Conservation (phyloP, 2,797 vertebrate genomes). For the Syngnathus rostellatus region DNA sequence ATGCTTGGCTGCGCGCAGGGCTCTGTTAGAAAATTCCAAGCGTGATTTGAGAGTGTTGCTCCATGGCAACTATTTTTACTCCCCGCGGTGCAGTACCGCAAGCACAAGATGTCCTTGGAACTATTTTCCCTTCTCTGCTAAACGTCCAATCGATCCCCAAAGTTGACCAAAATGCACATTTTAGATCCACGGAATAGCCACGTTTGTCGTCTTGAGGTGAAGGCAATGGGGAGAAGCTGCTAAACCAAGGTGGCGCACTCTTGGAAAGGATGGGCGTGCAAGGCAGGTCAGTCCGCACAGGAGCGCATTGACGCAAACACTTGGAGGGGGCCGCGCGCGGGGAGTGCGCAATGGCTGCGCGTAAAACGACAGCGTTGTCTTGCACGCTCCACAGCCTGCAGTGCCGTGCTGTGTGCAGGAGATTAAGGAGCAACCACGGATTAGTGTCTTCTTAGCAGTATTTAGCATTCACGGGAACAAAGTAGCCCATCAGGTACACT, state of each 20-base stretch:
- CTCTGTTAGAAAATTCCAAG: constrained; percentile 32
- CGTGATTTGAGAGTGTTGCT: constrained; percentile 15
- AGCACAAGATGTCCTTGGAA: constrained; percentile 25
- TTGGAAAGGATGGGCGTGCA: constrained; percentile 1
- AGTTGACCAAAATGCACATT: background rate
- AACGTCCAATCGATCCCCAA: constrained; percentile 1
- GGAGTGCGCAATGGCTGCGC: constrained; percentile 12
- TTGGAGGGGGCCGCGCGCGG: background rate
- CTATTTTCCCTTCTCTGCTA: constrained; percentile 1
- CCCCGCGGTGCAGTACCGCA: constrained; percentile 16
- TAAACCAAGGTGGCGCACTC: constrained; percentile 37
- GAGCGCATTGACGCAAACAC: constrained; percentile 14
- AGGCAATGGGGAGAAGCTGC: constrained; percentile 25
- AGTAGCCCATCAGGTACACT: constrained; percentile 40
- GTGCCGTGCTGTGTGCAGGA: constrained; percentile 31
- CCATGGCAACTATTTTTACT: constrained; percentile 24
- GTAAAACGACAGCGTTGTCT: constrained; percentile 31
- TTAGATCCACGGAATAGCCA: constrained; percentile 19
- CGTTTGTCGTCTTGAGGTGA: constrained; percentile 7
- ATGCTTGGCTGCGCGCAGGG: constrained; percentile 28
- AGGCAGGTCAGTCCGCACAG: constrained; percentile 16
- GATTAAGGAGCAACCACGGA: constrained; percentile 56
- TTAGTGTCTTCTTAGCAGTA: constrained; percentile 48
- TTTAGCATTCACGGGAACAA: constrained; percentile 44
- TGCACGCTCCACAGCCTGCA: constrained; percentile 14